Evolutionary conservation across 2,888 invertebrate species (phyloP).

Genomic region (Cordilura impudica): DNA sequence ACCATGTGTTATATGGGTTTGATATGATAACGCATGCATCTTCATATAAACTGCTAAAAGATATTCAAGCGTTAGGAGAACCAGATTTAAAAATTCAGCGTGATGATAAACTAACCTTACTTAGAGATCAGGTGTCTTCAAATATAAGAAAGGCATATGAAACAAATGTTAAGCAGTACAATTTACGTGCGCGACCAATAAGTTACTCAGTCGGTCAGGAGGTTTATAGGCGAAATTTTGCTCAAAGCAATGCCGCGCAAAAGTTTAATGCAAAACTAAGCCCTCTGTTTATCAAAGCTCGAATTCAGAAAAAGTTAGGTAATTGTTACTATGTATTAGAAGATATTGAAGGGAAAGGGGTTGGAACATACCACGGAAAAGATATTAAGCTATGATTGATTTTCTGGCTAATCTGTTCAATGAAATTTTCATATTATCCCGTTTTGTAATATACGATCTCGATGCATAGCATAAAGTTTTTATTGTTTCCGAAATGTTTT

Average conservation of each 20-base stretch:
- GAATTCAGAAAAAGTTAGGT: not conserved
- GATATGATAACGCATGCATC: too few relatives aligned
- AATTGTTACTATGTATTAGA: not conserved
- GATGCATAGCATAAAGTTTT: too few relatives aligned
- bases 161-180: not conserved
- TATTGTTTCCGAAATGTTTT: too few relatives aligned
- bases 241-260: not conserved
- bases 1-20: too few relatives aligned
- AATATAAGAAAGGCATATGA: conserved; percentile 6
- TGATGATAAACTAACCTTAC: not conserved
- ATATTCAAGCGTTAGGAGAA: not conserved
- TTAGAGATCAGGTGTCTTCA: not conserved
- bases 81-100: not conserved
- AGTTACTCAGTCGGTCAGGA: not conserved
- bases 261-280: not conserved
- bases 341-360: not conserved
- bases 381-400: too few relatives aligned
- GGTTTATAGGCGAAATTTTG: not conserved
- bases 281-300: not conserved
- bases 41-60: not conserved
- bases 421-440: too few relatives aligned
- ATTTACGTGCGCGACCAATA: not conserved
- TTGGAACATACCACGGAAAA: not conserved
- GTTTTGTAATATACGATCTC: too few relatives aligned
- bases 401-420: too few relatives aligned